phyloP scores from a whole-genome alignment of 2,113 vertebrate species.

The Atlantisia rogersi region DNA sequence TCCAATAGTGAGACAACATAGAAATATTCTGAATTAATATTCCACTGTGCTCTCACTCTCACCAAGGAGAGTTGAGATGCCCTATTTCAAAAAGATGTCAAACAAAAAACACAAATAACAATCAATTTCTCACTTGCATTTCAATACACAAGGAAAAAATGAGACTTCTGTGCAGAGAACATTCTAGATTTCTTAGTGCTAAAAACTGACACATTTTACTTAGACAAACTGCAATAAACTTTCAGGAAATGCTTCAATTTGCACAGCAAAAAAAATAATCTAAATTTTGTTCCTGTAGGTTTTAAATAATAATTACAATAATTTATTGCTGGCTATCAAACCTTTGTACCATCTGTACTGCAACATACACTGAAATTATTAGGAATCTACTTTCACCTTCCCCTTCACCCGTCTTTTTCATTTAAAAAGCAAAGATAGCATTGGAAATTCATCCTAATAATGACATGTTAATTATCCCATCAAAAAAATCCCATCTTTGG shows the following conservation, averaged over 20 bases:
- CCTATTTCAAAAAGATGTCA: background rate
- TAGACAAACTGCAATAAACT: background rate
- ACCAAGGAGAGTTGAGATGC: background rate
- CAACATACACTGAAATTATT: background rate
- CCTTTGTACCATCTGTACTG: background rate
- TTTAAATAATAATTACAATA: background rate
- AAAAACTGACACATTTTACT: background rate
- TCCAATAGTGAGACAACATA: background rate
- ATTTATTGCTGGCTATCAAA: background rate
- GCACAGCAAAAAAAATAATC: background rate
- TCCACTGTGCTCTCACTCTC: background rate
- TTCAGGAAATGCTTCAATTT: background rate
- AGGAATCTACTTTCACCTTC: background rate
- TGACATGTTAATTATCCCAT: background rate
- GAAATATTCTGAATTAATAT: background rate
- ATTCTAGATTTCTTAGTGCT: background rate
- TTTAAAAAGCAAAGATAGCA: background rate
- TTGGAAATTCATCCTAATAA: background rate
- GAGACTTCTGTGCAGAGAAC: background rate
- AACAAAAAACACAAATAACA: background rate
- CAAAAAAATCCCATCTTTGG: background rate
- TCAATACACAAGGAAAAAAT: background rate
- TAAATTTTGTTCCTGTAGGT: background rate
- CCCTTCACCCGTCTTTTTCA: background rate
- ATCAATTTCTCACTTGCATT: background rate